Evolutionary conservation across 2,888 invertebrate species (phyloP).

Genomic region (Heliothis peltigera): DNA sequence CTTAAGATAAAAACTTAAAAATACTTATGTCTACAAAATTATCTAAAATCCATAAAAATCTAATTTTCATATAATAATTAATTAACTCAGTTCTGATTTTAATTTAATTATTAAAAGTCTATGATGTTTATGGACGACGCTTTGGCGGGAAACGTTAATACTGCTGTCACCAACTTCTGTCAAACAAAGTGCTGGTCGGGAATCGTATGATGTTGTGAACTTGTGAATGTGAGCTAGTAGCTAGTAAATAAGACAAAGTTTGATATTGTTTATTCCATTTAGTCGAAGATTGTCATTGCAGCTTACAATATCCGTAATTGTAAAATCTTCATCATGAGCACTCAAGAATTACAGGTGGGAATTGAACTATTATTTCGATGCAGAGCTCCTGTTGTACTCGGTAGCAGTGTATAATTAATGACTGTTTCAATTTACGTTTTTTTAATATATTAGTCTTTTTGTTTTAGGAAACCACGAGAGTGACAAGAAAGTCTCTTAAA

Average conservation of each 20-base stretch:
- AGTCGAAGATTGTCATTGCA: conserved; percentile 4
- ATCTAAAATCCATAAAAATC: too few relatives aligned
- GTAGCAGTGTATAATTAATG: conserved; percentile 1
- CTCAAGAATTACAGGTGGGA: conserved; percentile 63
- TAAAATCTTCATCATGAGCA: conserved; percentile 62
- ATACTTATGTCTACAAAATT: too few relatives aligned
- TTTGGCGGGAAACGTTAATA: conserved; percentile 35
- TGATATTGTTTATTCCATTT: conserved; percentile 7
- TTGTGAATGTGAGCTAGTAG: conserved; percentile 10
- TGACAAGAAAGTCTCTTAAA: conserved; percentile 92
- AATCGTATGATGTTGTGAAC: conserved; percentile 1
- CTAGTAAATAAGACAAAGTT: conserved; percentile 3
- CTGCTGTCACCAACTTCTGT: conserved; percentile 26
- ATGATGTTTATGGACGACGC: not conserved
- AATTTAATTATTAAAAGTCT: too few relatives aligned
- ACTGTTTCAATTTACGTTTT: not conserved
- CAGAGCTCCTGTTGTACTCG: not conserved
- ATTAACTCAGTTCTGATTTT: too few relatives aligned
- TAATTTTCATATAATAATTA: too few relatives aligned
- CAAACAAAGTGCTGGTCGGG: conserved; percentile 27
- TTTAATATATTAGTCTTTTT: not conserved
- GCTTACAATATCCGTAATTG: not conserved
- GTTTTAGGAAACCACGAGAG: conserved; percentile 66
- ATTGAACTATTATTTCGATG: not conserved
- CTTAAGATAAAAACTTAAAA: too few relatives aligned